A percentile compares a stretch with the other conserved stretches of the same genome.
phyloP scores from a whole-genome alignment of 2,888 invertebrate genomes.

The Hartigia nigra region DNA sequence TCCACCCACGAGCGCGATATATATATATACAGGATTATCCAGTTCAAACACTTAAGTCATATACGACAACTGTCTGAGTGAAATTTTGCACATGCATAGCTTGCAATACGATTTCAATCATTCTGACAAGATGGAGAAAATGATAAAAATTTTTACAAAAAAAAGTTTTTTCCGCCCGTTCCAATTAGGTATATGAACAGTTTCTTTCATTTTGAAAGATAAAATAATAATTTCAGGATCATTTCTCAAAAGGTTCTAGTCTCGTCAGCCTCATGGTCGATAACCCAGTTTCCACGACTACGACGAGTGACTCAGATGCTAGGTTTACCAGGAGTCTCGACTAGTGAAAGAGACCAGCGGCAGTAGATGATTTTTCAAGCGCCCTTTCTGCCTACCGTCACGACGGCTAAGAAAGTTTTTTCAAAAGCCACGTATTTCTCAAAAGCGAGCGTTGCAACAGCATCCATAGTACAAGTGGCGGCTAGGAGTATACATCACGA shows the following conservation, averaged over 20 bases:
- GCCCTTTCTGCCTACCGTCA: not conserved
- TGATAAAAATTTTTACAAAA: not conserved
- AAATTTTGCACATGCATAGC: not conserved
- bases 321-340: not conserved
- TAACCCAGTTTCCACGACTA: not conserved
- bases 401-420: not conserved
- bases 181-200: too few species aligned
- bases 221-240: not conserved
- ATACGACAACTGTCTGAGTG: not conserved
- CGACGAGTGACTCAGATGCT: not conserved
- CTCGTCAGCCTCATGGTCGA: not conserved
- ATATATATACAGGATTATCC: not conserved
- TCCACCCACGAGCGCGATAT: constrained; percentile 52
- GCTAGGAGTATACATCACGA: constrained; percentile 2
- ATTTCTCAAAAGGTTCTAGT: not conserved
- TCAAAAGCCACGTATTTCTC: not conserved
- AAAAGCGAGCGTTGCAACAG: not conserved
- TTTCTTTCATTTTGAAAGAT: too few species aligned
- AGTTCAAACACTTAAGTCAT: not conserved
- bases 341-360: not conserved
- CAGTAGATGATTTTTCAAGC: not conserved
- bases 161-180: too few species aligned
- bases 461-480: not conserved
- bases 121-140: not conserved
- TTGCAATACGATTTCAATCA: not conserved